Evolutionary conservation across 1,140 invertebrate genomes (phyloP).

Genomic region (Neomicropteryx cornuta): DNA sequence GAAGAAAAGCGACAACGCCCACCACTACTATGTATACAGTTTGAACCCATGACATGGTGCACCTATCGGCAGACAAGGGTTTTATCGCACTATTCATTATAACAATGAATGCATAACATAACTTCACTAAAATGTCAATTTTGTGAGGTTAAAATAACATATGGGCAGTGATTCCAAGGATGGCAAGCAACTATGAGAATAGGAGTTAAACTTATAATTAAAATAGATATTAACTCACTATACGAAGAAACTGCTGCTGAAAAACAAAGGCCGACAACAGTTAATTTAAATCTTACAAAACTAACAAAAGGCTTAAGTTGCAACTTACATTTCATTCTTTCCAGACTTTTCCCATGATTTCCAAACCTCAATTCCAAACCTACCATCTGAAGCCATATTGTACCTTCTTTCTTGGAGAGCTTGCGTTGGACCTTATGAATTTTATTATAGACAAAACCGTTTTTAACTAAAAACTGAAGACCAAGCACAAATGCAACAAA

Average conservation of each 20-base stretch:
- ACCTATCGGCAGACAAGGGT: no score
- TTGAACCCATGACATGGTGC: no score
- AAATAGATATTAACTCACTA: neutral
- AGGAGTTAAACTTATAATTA: no score
- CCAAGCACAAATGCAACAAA: no score
- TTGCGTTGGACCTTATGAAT: constrained; percentile 1
- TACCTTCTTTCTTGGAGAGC: neutral
- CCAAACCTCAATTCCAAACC: constrained; percentile 35
- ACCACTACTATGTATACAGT: no score
- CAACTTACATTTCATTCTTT: constrained; percentile 32
- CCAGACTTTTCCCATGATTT: constrained; percentile 38
- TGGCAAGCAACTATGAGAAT: no score
- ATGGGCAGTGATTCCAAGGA: no score
- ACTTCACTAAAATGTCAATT: neutral
- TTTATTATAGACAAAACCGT: constrained; percentile 4
- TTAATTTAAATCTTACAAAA: constrained; percentile 8
- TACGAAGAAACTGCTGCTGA: neutral
- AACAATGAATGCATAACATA: constrained; percentile 1
- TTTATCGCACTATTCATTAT: no score
- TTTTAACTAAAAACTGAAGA: neutral
- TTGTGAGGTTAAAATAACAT: neutral
- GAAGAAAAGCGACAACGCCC: no score
- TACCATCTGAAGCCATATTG: constrained; percentile 25
- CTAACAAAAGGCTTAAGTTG: constrained; percentile 5
- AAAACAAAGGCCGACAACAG: constrained; percentile 16